A percentile compares a stretch with the other conserved stretches of the same genome.
Conservation (phyloP, 2,888 invertebrate species). For the Nowickia ferox region DNA sequence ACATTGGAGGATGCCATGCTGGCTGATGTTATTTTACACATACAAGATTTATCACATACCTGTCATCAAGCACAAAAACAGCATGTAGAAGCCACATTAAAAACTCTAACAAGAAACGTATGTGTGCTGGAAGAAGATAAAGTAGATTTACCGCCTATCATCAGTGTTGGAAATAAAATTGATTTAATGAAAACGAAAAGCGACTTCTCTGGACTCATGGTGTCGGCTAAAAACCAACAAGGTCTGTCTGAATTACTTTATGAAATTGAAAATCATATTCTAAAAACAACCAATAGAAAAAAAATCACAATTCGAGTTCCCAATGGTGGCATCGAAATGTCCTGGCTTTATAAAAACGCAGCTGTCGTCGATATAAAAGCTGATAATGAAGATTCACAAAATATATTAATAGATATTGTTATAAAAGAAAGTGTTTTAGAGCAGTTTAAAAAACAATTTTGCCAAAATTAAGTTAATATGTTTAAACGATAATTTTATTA, state of each 20-base stretch:
- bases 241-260: conserved; percentile 80
- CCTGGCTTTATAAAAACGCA: conserved; percentile 87
- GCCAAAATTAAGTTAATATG: conserved; percentile 61
- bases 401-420: conserved; percentile 85
- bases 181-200: conserved; percentile 84
- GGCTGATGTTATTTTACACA: conserved; percentile 91
- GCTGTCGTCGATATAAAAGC: conserved; percentile 84
- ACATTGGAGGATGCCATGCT: conserved; percentile 91
- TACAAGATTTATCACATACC: conserved; percentile 91
- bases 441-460: conserved; percentile 84
- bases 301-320: conserved; percentile 85
- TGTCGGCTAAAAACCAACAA: conserved; percentile 84
- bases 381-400: conserved; percentile 84
- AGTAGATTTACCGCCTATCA: conserved; percentile 82
- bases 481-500: neutral
- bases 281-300: conserved; percentile 84
- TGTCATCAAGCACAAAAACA: conserved; percentile 87
- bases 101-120: conserved; percentile 83
- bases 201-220: conserved; percentile 77
- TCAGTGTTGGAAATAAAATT: conserved; percentile 90
- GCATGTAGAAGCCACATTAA: conserved; percentile 88
- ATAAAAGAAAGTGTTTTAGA: conserved; percentile 85
- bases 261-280: conserved; percentile 82
- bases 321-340: conserved; percentile 85
- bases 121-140: conserved; percentile 62